These are phyloP conservation scores for Todiramphus saurophagus DNA, from an alignment of 2,113 vertebrate genomes.

Conservation along the genomic window DNA sequence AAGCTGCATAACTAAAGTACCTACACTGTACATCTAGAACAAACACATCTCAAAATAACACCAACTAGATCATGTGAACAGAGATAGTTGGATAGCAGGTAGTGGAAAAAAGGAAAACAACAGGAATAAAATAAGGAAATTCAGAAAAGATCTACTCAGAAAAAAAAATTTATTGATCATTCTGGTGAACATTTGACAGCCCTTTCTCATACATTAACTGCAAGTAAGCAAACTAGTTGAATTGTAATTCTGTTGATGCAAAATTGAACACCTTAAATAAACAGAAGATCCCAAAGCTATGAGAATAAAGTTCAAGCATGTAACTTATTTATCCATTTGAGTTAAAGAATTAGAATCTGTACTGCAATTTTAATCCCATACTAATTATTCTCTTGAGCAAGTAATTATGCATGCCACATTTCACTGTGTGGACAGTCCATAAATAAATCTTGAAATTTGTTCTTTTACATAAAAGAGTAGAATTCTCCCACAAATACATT, in stretches of 20 bases:
- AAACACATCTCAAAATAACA: neutral
- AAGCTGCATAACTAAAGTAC: neutral
- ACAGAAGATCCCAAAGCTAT: conserved; percentile 42
- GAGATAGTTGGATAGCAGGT: neutral
- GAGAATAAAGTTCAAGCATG: conserved; percentile 65
- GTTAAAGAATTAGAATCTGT: conserved; percentile 32
- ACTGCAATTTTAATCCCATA: neutral
- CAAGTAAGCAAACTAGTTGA: conserved; percentile 56
- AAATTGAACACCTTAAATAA: conserved; percentile 74
- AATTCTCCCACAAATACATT: neutral
- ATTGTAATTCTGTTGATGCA: conserved; percentile 67
- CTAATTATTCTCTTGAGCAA: neutral
- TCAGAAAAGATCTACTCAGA: neutral
- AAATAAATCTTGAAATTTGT: neutral
- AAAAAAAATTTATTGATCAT: conserved; percentile 22
- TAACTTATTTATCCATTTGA: conserved; percentile 55
- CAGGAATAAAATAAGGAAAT: neutral
- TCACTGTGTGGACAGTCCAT: neutral
- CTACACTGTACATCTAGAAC: neutral
- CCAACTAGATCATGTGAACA: neutral
- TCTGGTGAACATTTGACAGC: conserved; percentile 67
- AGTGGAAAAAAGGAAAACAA: neutral
- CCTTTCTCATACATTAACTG: conserved; percentile 73
- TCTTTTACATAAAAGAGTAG: neutral
- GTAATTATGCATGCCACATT: neutral